phyloP scores from a whole-genome alignment of 2,113 vertebrate species.

The Heterotilapia buettikoferi region DNA sequence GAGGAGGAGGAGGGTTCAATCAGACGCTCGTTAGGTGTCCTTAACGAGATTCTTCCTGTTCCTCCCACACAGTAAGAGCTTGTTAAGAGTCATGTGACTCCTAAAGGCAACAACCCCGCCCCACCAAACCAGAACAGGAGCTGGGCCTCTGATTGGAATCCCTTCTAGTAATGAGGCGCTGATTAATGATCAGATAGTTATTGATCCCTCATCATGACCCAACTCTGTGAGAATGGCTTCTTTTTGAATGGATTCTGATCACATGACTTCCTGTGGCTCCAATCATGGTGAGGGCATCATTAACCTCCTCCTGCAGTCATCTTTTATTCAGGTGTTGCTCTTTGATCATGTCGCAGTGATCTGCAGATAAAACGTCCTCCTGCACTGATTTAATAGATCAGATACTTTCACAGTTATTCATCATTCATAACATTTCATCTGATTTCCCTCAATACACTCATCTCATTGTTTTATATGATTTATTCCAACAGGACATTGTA shows the following conservation, averaged over 20 bases:
- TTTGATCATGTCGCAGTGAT: not conserved
- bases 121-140: not conserved
- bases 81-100: not conserved
- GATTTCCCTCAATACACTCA: not conserved
- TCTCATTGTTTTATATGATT: not conserved
- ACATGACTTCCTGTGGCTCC: not conserved
- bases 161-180: not conserved
- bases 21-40: not conserved
- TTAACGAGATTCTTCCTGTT: not conserved
- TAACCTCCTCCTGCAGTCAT: not conserved
- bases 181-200: not conserved
- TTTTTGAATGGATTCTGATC: not conserved
- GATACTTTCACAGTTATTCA: not conserved
- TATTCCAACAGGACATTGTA: not conserved
- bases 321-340: not conserved
- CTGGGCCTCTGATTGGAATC: not conserved
- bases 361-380: not conserved
- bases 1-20: not conserved
- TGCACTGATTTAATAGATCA: not conserved
- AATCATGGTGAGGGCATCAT: not conserved
- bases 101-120: not conserved
- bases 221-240: not conserved
- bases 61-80: not conserved
- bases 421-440: not conserved
- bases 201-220: not conserved